Evolutionary conservation across 2,113 vertebrate genomes (phyloP).

Genomic region (Laticauda laticaudata): DNA sequence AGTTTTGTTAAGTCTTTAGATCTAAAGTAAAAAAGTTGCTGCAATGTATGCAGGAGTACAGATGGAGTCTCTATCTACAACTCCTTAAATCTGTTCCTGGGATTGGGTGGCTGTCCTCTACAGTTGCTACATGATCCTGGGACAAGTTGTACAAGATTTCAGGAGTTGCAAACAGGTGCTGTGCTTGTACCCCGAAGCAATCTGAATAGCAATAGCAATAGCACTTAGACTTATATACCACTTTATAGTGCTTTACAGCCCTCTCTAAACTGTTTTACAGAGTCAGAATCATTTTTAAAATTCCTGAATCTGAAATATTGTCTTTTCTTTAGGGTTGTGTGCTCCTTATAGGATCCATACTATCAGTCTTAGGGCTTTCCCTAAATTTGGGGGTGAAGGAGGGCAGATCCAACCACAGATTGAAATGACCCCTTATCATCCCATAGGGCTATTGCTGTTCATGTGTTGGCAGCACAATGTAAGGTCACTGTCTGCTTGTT

Average conservation of each 20-base stretch:
- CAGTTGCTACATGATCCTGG: background rate
- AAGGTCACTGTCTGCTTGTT: background rate
- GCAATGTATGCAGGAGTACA: background rate
- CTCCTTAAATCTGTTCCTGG: background rate
- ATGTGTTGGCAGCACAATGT: background rate
- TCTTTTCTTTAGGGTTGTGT: background rate
- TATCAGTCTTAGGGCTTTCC: background rate
- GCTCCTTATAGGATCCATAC: background rate
- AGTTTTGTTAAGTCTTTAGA: background rate
- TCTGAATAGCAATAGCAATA: too few species aligned
- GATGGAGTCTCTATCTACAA: background rate
- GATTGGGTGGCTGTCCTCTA: background rate
- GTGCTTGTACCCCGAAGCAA: background rate
- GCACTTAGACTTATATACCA: too few species aligned
- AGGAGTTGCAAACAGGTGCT: background rate
- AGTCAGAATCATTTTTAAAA: background rate
- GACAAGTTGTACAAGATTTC: background rate
- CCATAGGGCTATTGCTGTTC: background rate
- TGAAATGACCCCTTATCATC: background rate
- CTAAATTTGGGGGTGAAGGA: background rate
- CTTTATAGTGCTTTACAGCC: too few species aligned
- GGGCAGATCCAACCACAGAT: background rate
- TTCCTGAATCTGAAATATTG: background rate
- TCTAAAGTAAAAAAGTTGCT: background rate
- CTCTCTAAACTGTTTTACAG: too few species aligned